Percentiles rank a stretch among this genome's conserved stretches.
phyloP scores from a whole-genome alignment of 2,888 invertebrate species.

The Idaea biselata region DNA sequence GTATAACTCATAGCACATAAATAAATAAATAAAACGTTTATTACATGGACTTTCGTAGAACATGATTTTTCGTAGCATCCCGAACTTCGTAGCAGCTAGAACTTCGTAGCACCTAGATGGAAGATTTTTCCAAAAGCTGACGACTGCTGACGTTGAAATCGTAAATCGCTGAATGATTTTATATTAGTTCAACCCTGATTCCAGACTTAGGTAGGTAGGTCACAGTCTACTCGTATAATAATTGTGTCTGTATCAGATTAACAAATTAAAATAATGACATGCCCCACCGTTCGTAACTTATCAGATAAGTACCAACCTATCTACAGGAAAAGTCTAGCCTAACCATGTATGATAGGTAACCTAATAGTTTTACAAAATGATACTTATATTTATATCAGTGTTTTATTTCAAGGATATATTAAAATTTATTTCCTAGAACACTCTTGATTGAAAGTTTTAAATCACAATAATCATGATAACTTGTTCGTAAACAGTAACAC shows the following conservation, averaged over 20 bases:
- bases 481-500: no score
- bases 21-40: no score
- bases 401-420: background rate
- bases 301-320: background rate
- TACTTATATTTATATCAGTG: background rate
- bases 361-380: background rate
- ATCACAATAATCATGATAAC: constrained; percentile 5
- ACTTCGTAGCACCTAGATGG: no score
- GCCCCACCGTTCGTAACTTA: background rate
- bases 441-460: no score
- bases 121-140: no score
- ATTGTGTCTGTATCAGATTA: background rate
- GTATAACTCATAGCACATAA: no score
- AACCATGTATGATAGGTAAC: background rate
- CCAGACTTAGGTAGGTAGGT: background rate
- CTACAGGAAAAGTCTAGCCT: no score
- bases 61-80: no score
- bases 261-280: constrained; percentile 12
- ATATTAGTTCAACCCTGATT: background rate
- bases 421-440: background rate
- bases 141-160: no score
- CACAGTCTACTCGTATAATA: background rate
- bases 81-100: no score
- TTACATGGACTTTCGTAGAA: no score
- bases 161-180: no score